Conservation (phyloP, 1,140 invertebrate genomes). For the Drosophila pandora region DNA sequence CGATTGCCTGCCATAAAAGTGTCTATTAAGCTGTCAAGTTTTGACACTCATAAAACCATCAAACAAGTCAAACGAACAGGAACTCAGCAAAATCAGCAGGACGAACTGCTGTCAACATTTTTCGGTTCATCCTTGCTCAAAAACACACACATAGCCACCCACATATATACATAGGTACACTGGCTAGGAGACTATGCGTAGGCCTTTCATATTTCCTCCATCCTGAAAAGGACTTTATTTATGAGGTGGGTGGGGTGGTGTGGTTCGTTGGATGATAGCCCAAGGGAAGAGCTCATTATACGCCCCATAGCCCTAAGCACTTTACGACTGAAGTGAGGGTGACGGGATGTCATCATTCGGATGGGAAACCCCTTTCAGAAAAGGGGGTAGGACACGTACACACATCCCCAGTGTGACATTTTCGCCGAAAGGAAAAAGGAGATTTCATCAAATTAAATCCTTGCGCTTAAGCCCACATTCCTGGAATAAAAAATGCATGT, state of each 20-base stretch:
- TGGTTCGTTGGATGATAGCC: conserved; percentile 1
- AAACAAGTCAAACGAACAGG: conserved; percentile 81
- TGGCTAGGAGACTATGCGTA: conserved; percentile 25
- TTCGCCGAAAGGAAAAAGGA: neutral
- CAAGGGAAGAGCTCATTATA: conserved; percentile 19
- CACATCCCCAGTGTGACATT: conserved; percentile 1
- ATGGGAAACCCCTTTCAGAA: conserved; percentile 2
- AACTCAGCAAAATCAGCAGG: conserved; percentile 57
- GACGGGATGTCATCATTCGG: neutral
- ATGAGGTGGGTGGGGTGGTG: conserved; percentile 1
- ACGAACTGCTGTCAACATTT: conserved; percentile 59
- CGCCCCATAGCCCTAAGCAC: conserved; percentile 2
- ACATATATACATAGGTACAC: conserved; percentile 20
- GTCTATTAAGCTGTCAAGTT: conserved; percentile 76
- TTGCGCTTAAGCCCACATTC: neutral
- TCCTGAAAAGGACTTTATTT: conserved; percentile 23
- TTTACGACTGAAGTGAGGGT: conserved; percentile 18
- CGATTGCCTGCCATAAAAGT: conserved; percentile 64
- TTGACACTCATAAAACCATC: conserved; percentile 81
- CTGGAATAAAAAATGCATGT: conserved; percentile 24
- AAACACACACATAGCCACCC: conserved; percentile 13
- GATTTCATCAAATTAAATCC: neutral
- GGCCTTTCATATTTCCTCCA: conserved; percentile 23
- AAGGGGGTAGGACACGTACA: neutral
- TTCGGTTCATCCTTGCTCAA: conserved; percentile 55